These are phyloP conservation scores for Bombus cullumanus DNA, from an alignment of 1,140 invertebrate species.

Conservation along the genomic window DNA sequence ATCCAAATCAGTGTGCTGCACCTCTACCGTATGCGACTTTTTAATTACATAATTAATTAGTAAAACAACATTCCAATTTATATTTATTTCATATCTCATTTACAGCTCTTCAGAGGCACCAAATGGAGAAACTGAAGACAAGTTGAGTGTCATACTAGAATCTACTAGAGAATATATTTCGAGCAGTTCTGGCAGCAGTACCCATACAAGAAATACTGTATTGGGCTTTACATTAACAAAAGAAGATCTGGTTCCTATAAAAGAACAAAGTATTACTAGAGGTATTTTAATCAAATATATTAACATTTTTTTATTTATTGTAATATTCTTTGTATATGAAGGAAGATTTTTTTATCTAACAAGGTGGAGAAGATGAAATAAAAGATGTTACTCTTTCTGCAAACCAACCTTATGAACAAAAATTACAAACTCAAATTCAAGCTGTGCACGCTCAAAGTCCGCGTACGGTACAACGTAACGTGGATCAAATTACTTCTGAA, in stretches of 20 bases:
- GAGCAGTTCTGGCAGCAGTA: slow-evolving; percentile 74
- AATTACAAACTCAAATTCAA: slow-evolving; percentile 78
- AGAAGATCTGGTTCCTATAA: slow-evolving; percentile 74
- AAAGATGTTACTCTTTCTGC: slow-evolving; percentile 47
- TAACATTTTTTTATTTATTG: background rate
- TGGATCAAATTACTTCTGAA: slow-evolving; percentile 81
- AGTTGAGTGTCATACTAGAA: slow-evolving; percentile 79
- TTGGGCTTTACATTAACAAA: slow-evolving; percentile 73
- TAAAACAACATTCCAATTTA: background rate
- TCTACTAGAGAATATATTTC: slow-evolving; percentile 78
- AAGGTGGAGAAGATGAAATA: slow-evolving; percentile 53
- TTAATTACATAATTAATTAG: background rate
- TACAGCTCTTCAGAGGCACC: slow-evolving; percentile 59
- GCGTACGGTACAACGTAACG: slow-evolving; percentile 80
- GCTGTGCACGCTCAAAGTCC: slow-evolving; percentile 81
- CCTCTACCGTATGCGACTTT: slow-evolving; percentile 59
- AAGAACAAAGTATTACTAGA: slow-evolving; percentile 67
- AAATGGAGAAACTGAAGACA: slow-evolving; percentile 69
- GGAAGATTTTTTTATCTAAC: slow-evolving; percentile 12
- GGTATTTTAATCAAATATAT: slow-evolving; percentile 13
- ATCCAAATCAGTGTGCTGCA: slow-evolving; percentile 50
- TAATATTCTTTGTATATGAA: background rate
- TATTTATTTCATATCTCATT: slow-evolving; percentile 22
- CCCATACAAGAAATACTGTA: slow-evolving; percentile 68
- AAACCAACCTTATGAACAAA: slow-evolving; percentile 76